A percentile compares a stretch with the other conserved stretches of the same genome.
phyloP scores from a whole-genome alignment of 2,113 vertebrate species.

The Actenoides lindsayi region DNA sequence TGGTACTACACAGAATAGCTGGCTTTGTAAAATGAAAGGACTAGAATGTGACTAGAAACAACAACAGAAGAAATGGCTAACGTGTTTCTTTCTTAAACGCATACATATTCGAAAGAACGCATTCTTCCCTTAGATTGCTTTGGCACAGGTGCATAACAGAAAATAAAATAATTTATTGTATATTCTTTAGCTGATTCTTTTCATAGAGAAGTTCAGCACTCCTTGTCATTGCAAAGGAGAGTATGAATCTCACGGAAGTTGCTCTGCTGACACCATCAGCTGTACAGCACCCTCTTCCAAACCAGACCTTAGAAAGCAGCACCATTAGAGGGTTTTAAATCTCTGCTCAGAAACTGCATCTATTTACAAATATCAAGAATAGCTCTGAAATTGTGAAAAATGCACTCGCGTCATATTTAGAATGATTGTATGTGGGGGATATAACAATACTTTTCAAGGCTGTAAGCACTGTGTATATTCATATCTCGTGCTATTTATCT shows the following conservation, averaged over 20 bases:
- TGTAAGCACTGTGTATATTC: slow-evolving; percentile 77
- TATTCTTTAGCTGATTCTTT: slow-evolving; percentile 60
- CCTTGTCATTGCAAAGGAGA: slow-evolving; percentile 67
- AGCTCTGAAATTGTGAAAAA: slow-evolving; percentile 78
- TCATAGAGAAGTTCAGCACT: slow-evolving; percentile 39
- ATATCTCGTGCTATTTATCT: slow-evolving; percentile 81
- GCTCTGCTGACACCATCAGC: slow-evolving; percentile 52
- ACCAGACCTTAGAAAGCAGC: slow-evolving; percentile 40
- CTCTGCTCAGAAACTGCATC: slow-evolving; percentile 67
- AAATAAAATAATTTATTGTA: slow-evolving; percentile 70
- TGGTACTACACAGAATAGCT: background rate
- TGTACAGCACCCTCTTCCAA: slow-evolving; percentile 34
- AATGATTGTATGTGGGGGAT: slow-evolving; percentile 75
- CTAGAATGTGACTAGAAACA: background rate
- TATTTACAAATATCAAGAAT: slow-evolving; percentile 74
- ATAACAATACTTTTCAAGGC: slow-evolving; percentile 80
- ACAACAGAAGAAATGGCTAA: background rate
- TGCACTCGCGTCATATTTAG: slow-evolving; percentile 72
- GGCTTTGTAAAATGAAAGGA: background rate
- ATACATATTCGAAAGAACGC: slow-evolving; percentile 7
- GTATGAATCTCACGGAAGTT: slow-evolving; percentile 68
- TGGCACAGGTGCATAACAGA: slow-evolving; percentile 40
- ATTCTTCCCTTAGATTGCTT: slow-evolving; percentile 58
- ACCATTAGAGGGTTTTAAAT: slow-evolving; percentile 70
- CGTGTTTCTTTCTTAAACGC: slow-evolving; percentile 32